Conservation (phyloP, 2,113 vertebrate genomes). For the Notothenia rossii region DNA sequence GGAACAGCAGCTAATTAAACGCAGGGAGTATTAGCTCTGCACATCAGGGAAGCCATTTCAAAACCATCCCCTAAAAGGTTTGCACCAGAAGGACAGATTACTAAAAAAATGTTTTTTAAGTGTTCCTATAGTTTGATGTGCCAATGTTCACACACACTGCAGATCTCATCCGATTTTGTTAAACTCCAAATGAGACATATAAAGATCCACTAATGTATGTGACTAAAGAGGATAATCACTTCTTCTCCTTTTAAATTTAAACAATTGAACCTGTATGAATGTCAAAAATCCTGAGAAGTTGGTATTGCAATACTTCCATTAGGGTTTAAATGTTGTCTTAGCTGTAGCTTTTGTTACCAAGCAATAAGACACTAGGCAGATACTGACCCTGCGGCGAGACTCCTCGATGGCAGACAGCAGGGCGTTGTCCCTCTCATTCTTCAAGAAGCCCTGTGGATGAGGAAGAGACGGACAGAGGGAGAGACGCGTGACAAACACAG, state of each 20-base stretch:
- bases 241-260: not conserved
- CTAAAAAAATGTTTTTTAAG: slow-evolving; percentile 27
- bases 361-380: slow-evolving; percentile 29
- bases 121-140: slow-evolving; percentile 7
- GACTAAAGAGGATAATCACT: not conserved
- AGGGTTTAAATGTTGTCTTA: not conserved
- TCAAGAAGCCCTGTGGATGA: slow-evolving; percentile 92
- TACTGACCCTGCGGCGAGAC: slow-evolving; percentile 95
- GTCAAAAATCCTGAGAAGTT: not conserved
- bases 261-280: not conserved
- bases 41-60: slow-evolving; percentile 79
- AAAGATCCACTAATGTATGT: not conserved
- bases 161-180: not conserved
- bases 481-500: slow-evolving; percentile 2
- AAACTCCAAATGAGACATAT: slow-evolving; percentile 15
- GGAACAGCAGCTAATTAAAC: slow-evolving; percentile 83
- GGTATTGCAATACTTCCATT: not conserved
- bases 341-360: not conserved
- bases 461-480: slow-evolving; percentile 6
- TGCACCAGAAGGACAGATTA: slow-evolving; percentile 61
- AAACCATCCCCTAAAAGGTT: slow-evolving; percentile 68
- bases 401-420: slow-evolving; percentile 97
- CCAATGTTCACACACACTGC: not conserved
- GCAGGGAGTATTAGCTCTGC: slow-evolving; percentile 72
- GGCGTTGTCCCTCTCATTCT: slow-evolving; percentile 98